Evolutionary conservation across 2,888 invertebrate genomes (phyloP), one percentile per base, ranked within the genome.

Genomic region (Ormyrus thymus): DNA sequence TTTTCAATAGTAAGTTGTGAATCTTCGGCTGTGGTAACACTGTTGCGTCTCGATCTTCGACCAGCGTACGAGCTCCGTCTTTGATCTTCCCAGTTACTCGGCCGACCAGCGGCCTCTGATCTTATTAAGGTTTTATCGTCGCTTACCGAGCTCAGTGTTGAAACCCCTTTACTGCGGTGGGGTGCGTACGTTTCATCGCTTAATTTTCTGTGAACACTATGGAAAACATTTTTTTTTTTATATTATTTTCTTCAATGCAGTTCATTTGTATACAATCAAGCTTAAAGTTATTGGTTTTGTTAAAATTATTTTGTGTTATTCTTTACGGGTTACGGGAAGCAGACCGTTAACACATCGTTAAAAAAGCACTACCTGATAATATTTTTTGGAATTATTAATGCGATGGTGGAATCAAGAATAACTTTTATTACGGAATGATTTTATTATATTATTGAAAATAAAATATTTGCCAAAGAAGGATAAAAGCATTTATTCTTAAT

Each of bases 1-100:
- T 97, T 97, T 91, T 97, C 97, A 75, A 97, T 95, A 0, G 97
- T 97, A 84, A 97, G 92, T 90, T 97, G 96, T 51, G 96, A 96
- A 88, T 97, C 97, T 88, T 97, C 97, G 68, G 81, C 81, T 80
- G 94, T 93, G 81, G 94, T 93, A 69, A 95, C 92, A 83, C 97
- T 97, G 87, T 96, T 96, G 81, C 97, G 92, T 15, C 97, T 92
- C 64, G 97, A 97, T 64, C 97, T 93, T 5, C 96, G 93, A 64
- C 96, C 97, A 76, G 96, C 96, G 91, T 94, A 97, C 78, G 93
- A 93, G 66, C 92, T 92, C 88, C 93, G 93, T 84, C 94, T 92
- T 82, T 92, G 92, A 81, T 95, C 95, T 89, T 95, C 95, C 95
- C 95, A 96, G 91, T 95, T 95, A 86, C 96, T 96, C 71, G 97